Evolutionary conservation across 2,888 invertebrate species (phyloP), one percentile per base, ranked within the genome.

Genomic region (Keiferia lycopersicella): DNA sequence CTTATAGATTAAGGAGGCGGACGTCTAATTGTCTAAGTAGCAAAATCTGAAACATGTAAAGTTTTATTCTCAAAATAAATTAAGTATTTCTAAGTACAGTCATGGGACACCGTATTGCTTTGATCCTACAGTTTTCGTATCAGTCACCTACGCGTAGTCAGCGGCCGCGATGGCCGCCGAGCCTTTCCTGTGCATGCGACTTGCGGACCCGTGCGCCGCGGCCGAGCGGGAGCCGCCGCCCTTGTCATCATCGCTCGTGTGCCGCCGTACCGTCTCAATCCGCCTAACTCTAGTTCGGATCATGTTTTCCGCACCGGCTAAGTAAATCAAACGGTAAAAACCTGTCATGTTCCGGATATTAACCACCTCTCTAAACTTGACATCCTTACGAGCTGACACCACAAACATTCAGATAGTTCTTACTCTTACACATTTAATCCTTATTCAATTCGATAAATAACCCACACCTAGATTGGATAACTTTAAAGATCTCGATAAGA

Each of bases 51-150:
- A 87, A 84, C 79, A 80, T 88, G 88, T 90, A 89, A 88, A 90
- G 86, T 81, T 80, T 80, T 81, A 83, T 79, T 91, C 90, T 88
- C 91, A 90, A 89, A 90, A 91, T 91, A 90, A 91, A 89, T 89
- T 86, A 89, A 87, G 83, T 90, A 88, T 87, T 83, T 83, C 88
- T 90, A 90, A 89, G 84, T 89, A 87, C 90, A 91, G 91, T 91
- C 89, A 82, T 85, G 90, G 89, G 89, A 88, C 86, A 71, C 82
- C 81, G 77, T 84, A 87, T 88, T 88, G 86, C 87, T 88, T 81
- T 78, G 77, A 79, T 82, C 80, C 83, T 87, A 87, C 84, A 84
- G 81, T 85, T 83, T 75, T 81, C 82, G 81, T 84, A 78, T 88
- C 90, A 91, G 91, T 91, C 90, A 82, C 91, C 91, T 84, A 83